Evolutionary conservation across 2,888 invertebrate species (phyloP), one percentile per base, ranked within the genome.

Genomic region (Tanytarsus gracilentus): DNA sequence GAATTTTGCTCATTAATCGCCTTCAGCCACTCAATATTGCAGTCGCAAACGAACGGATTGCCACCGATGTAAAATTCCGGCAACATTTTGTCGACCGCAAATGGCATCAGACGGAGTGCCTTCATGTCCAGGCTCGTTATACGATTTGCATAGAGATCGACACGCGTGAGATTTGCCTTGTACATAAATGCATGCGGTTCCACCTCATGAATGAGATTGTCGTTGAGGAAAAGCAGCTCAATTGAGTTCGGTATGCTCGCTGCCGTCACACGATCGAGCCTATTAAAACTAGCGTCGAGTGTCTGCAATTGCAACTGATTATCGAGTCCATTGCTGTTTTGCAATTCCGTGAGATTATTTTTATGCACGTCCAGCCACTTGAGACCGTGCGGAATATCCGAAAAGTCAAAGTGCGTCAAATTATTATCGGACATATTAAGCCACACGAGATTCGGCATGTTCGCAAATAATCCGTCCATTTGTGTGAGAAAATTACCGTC

Each of bases 21-120:
- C 72, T 93, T 92, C 68, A 95, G 75, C 95, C 95, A 96, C 71
- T 94, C 93, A 83, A 94, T 92, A 66, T 89, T 90, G 77, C 95
- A 96, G 72, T 93, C 91, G 71, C 95, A 96, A 68, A 88, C 85
- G 71, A 94, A 91, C 36, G 94, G 95, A 78, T 96, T 96, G 59
- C 90, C 91, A 36, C 90, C 92, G 64, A 95, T 88, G 74, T 90
- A 92, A 76, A 95, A 92, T 75, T 92, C 89, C 11, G 93, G 92
- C 65, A 91, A 76, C 60, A 84, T 77, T 62, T 84, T 79, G 64
- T 84, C 83, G 62, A 83, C 82, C 68, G 86, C 84, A 62, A 90
- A 86, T 61, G 87, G 87, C 65, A 86, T 83, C 67, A 94, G 79
- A 65, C 88, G 81, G 64, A 94, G 77, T 63, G 93, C 89, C 72